Evolutionary conservation across 2,113 vertebrate genomes (phyloP).

Genomic region (Hydropotes inermis): DNA sequence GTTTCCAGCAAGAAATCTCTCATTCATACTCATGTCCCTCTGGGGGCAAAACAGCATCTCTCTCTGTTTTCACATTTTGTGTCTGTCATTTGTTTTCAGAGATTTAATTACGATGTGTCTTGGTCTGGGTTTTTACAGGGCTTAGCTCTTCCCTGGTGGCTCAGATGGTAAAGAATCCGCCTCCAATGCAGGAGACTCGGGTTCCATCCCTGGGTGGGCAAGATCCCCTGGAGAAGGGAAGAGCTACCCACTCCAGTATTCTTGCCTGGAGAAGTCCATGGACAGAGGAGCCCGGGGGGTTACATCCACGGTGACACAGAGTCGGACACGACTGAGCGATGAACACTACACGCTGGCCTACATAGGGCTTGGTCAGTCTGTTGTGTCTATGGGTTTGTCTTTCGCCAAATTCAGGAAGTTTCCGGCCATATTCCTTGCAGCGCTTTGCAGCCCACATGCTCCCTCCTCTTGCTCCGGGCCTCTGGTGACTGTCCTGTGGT

Average conservation of each 20-base stretch:
- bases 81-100: background rate
- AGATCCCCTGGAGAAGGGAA: background rate
- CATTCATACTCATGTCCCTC: too few relatives aligned
- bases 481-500: too few relatives aligned
- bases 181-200: background rate
- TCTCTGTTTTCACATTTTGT: background rate
- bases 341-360: accelerated
- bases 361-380: background rate
- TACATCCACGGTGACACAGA: background rate
- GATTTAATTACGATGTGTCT: background rate
- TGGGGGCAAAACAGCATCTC: background rate
- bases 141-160: background rate
- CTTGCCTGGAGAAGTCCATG: background rate
- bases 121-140: background rate
- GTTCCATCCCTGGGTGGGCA: background rate
- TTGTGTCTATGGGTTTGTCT: background rate
- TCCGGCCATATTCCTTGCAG: background rate
- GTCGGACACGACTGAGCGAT: background rate
- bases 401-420: background rate
- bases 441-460: background rate
- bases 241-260: background rate
- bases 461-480: background rate
- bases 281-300: background rate
- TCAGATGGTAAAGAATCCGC: background rate
- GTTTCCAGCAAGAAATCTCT: background rate